These are phyloP conservation scores for Stenchaetothrips biformis DNA, from an alignment of 2,888 invertebrate genomes.

Conservation along the genomic window DNA sequence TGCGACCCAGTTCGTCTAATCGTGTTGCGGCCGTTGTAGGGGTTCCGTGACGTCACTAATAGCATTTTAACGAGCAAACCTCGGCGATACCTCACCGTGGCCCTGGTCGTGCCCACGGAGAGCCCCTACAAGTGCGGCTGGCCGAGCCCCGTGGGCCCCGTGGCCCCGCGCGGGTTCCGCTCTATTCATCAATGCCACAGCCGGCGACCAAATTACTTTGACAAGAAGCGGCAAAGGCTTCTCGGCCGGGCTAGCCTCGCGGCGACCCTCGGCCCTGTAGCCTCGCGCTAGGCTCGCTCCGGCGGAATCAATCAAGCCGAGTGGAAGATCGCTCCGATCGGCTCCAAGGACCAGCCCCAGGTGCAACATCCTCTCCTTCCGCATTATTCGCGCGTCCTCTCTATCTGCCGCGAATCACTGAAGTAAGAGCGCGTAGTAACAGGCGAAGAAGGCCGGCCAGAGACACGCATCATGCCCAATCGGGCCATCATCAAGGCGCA, in stretches of 20 bases:
- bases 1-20: no score
- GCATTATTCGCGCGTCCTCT: neutral
- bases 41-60: conserved; percentile 9
- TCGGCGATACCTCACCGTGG: neutral
- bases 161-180: neutral
- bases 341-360: no score
- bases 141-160: neutral
- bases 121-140: no score
- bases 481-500: neutral
- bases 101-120: neutral
- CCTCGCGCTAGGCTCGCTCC: neutral
- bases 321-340: neutral
- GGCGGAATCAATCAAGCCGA: neutral
- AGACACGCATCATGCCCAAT: neutral
- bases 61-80: conserved; percentile 21
- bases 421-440: neutral
- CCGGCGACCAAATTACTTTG: neutral
- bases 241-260: neutral
- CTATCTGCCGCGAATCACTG: neutral
- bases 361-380: neutral
- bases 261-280: neutral
- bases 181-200: conserved; percentile 4
- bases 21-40: no score
- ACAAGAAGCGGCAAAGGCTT: neutral
- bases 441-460: neutral